These are phyloP conservation scores for Crocuta crocuta DNA, from an alignment of 2,113 vertebrate species.

Conservation along the genomic window DNA sequence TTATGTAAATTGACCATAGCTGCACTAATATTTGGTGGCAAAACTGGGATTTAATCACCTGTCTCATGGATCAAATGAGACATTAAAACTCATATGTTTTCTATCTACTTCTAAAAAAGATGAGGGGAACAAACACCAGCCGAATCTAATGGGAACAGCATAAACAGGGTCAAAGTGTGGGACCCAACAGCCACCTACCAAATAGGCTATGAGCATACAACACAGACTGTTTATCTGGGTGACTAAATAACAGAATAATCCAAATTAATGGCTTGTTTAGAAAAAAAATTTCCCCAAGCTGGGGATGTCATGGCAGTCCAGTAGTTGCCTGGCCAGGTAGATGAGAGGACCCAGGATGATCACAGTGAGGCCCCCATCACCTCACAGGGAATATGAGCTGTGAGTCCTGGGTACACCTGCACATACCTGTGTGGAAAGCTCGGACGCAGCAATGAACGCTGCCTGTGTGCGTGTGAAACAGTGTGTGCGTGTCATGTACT, in stretches of 20 bases:
- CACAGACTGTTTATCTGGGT: not conserved
- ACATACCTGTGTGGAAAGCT: not conserved
- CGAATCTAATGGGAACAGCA: not conserved
- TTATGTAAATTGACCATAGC: not conserved
- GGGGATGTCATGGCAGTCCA: not conserved
- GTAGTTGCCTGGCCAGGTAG: accelerated
- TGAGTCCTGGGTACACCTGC: not conserved
- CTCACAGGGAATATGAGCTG: accelerated
- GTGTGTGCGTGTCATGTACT: not conserved
- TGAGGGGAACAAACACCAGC: not conserved
- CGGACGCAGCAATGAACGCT: not conserved
- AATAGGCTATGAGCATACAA: not conserved
- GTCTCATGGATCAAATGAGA: not conserved
- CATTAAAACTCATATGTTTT: not conserved
- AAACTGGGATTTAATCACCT: not conserved
- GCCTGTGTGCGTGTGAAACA: not conserved
- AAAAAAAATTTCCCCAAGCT: not conserved
- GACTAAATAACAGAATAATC: not conserved
- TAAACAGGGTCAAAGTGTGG: not conserved
- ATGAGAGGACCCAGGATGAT: accelerated
- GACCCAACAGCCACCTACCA: not conserved
- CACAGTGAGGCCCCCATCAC: not conserved
- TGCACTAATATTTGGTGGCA: not conserved
- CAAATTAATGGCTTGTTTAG: not conserved
- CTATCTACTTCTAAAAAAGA: not conserved